phyloP scores from a whole-genome alignment of 1,140 invertebrate genomes.

The Listronotus oregonensis region DNA sequence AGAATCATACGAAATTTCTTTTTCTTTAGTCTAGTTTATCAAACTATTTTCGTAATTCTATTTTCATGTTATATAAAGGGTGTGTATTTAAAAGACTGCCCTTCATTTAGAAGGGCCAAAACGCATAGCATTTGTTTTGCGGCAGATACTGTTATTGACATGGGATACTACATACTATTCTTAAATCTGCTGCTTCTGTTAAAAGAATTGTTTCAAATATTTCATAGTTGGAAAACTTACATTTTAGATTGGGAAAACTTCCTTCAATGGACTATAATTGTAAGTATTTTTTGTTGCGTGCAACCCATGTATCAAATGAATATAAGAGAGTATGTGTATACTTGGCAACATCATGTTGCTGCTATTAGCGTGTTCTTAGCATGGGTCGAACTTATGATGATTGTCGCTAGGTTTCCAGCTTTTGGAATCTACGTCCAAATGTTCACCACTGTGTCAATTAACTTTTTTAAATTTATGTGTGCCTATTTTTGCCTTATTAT shows the following conservation, averaged over 20 bases:
- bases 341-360: constrained; percentile 80
- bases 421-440: constrained; percentile 86
- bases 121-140: constrained; percentile 49
- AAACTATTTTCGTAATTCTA: constrained; percentile 74
- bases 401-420: constrained; percentile 81
- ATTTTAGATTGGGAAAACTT: constrained; percentile 82
- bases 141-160: constrained; percentile 57
- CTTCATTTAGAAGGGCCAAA: constrained; percentile 22
- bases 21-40: constrained; percentile 77
- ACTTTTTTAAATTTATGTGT: constrained; percentile 81
- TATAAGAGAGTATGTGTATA: constrained; percentile 54
- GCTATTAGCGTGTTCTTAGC: constrained; percentile 76
- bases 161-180: constrained; percentile 64
- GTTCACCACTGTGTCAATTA: constrained; percentile 82
- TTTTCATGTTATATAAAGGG: constrained; percentile 73
- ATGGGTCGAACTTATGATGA: constrained; percentile 82
- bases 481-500: constrained; percentile 80
- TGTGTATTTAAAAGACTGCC: constrained; percentile 57
- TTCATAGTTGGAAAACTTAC: constrained; percentile 71
- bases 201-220: constrained; percentile 77
- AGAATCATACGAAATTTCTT: constrained; percentile 82
- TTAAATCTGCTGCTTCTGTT: constrained; percentile 66
- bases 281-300: constrained; percentile 67
- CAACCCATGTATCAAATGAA: constrained; percentile 55
- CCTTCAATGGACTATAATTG: constrained; percentile 77